phyloP scores from a whole-genome alignment of 2,888 invertebrate species.

The Lathronympha strigana region DNA sequence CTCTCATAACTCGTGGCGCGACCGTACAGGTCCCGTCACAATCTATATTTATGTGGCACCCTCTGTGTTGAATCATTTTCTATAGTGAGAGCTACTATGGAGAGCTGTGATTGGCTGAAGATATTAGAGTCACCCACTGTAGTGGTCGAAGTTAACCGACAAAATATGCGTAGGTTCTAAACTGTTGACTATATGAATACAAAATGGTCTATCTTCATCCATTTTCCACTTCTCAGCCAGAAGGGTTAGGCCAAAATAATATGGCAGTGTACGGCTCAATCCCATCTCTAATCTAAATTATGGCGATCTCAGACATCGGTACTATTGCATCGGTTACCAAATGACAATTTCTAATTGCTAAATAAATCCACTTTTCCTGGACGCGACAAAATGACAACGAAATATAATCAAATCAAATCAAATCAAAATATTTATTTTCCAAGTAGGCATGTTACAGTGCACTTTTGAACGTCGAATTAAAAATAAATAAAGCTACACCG shows the following conservation, averaged over 20 bases:
- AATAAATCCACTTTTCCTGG: not conserved
- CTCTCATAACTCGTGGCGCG: no score
- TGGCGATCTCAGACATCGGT: not conserved
- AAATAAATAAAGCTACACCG: no score
- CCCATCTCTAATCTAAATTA: not conserved
- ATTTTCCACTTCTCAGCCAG: constrained; percentile 23
- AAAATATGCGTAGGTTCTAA: not conserved
- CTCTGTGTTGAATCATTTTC: no score
- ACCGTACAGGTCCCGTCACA: no score
- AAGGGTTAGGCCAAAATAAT: constrained; percentile 26
- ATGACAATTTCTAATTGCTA: not conserved
- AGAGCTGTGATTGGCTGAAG: no score
- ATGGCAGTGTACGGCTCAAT: constrained; percentile 34
- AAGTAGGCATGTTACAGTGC: no score
- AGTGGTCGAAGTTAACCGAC: not conserved
- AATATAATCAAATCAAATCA: no score
- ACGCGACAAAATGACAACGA: not conserved
- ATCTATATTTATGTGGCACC: no score
- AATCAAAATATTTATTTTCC: no score
- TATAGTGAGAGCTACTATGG: no score
- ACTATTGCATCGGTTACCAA: not conserved
- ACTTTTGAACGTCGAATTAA: no score
- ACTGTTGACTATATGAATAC: not conserved
- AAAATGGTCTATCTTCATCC: constrained; percentile 36
- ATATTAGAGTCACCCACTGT: not conserved